A percentile compares a stretch with the other conserved stretches of the same genome.
These are phyloP conservation scores for Trilocha varians DNA, from an alignment of 2,888 invertebrate genomes.

Conservation along the genomic window DNA sequence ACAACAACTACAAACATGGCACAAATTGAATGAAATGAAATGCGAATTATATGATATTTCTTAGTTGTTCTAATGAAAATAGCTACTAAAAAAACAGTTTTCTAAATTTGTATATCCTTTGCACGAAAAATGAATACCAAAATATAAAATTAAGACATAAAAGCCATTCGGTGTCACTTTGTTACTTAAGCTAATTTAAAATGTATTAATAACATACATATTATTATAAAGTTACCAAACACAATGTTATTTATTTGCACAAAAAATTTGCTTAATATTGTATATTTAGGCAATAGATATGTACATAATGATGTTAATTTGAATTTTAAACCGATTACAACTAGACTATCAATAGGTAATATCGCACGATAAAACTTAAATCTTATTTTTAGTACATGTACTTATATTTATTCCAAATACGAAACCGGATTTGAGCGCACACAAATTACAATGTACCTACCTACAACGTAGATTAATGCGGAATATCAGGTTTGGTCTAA, in stretches of 20 bases:
- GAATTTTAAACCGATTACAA: background rate
- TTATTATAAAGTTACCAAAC: no score
- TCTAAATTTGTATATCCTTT: no score
- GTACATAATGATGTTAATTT: background rate
- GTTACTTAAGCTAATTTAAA: no score
- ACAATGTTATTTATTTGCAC: background rate
- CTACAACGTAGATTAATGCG: background rate
- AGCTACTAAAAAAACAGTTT: no score
- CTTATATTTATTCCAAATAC: background rate
- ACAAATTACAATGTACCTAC: background rate
- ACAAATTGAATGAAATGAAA: no score
- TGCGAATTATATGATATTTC: no score
- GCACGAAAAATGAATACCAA: no score
- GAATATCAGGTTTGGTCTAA: background rate
- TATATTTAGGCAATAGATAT: background rate
- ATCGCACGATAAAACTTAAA: background rate
- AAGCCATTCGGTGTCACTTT: no score
- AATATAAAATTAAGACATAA: no score
- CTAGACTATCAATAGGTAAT: background rate
- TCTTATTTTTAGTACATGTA: background rate
- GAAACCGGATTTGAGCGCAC: background rate
- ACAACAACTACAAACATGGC: no score
- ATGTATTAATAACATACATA: no score
- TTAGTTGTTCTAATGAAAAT: no score
- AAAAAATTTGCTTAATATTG: background rate